phyloP scores from a whole-genome alignment of 2,797 vertebrate species.

The Chelon auratus region DNA sequence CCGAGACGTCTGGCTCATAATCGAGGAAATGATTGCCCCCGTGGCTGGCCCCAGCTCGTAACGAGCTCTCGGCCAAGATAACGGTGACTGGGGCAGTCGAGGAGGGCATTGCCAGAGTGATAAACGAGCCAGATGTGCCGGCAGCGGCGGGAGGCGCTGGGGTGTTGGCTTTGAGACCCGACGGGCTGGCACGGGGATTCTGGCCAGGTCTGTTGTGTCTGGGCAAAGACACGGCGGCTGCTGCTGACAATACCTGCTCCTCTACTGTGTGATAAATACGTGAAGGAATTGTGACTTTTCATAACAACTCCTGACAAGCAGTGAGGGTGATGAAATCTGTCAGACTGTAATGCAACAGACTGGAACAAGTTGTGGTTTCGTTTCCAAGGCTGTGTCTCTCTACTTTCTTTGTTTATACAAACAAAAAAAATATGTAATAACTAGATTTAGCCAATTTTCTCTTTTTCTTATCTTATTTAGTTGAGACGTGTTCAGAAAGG shows the following conservation, averaged over 20 bases:
- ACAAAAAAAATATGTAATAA: background rate
- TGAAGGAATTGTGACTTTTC: conserved; percentile 33
- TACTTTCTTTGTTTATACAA: background rate
- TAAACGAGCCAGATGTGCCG: conserved; percentile 83
- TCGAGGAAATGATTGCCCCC: conserved; percentile 68
- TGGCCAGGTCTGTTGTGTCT: conserved; percentile 64
- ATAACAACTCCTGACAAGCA: conserved; percentile 30
- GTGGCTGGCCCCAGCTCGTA: conserved; percentile 47
- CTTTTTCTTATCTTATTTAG: background rate
- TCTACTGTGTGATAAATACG: conserved; percentile 39
- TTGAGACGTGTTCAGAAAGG: background rate
- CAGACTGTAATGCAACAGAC: conserved; percentile 34
- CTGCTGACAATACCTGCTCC: conserved; percentile 32
- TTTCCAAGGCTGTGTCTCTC: conserved; percentile 7
- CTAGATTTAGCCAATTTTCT: background rate
- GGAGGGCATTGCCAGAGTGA: conserved; percentile 74
- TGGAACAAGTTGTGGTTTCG: conserved; percentile 18
- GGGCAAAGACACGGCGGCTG: conserved; percentile 34
- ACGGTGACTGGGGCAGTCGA: conserved; percentile 53
- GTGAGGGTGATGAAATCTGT: conserved; percentile 57
- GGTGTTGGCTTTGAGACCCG: conserved; percentile 43
- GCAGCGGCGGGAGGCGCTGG: conserved; percentile 9
- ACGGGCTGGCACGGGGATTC: conserved; percentile 45
- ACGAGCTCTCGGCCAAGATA: conserved; percentile 76
- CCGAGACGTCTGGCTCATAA: conserved; percentile 75